Evolutionary conservation across 1,140 invertebrate species (phyloP).

Genomic region (Halyomorpha halys): DNA sequence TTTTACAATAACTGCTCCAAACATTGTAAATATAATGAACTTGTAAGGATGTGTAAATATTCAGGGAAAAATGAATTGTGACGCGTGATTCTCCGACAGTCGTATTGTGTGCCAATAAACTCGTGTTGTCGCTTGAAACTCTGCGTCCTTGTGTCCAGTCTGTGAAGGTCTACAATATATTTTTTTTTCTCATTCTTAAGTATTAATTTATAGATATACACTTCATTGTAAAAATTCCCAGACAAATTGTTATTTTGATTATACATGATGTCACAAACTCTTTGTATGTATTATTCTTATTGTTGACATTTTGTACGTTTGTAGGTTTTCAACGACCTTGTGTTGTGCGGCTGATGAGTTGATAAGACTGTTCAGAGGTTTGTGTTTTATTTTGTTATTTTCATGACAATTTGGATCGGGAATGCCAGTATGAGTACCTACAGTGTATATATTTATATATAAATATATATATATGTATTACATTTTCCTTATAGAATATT

Average conservation of each 20-base stretch:
- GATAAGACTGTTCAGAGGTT: conserved; percentile 15
- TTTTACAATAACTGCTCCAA: too few species aligned
- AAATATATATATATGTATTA: conserved; percentile 6
- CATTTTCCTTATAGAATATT: conserved; percentile 1
- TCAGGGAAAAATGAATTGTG: too few species aligned
- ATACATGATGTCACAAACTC: background rate
- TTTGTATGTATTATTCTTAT: background rate
- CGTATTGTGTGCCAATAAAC: conserved; percentile 13
- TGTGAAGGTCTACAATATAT: background rate
- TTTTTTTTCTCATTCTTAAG: conserved; percentile 1
- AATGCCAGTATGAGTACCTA: conserved; percentile 4
- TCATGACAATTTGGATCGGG: conserved; percentile 13
- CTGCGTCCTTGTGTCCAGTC: background rate
- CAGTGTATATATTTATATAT: conserved; percentile 3
- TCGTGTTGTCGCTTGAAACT: conserved; percentile 1
- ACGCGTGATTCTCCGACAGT: too few species aligned
- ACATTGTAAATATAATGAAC: too few species aligned
- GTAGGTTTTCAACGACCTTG: background rate
- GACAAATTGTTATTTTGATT: conserved; percentile 8
- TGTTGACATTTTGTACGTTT: background rate
- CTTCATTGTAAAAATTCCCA: background rate
- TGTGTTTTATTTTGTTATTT: background rate
- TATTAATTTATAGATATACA: conserved; percentile 5
- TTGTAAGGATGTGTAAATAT: too few species aligned
- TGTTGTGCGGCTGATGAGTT: background rate